Evolutionary conservation across 2,888 invertebrate genomes (phyloP), one percentile per base, ranked within the genome.

Genomic region (Lampropteryx suffumata): DNA sequence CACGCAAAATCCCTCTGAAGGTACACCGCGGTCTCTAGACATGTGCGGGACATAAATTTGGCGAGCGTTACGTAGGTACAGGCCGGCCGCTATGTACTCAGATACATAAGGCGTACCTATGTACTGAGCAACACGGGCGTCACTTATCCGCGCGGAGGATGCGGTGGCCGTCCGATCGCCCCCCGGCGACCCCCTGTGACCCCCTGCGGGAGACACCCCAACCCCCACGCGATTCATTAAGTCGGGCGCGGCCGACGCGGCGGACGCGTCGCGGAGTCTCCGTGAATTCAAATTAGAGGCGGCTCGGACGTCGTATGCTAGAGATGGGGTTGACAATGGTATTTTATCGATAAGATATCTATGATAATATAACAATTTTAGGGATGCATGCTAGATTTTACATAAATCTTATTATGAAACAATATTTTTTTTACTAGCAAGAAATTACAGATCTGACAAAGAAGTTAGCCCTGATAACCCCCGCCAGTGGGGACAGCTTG

Each of bases 41-140:
- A 90, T 90, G 89, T 89, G 86, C 89, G 86, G 87, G 85, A 89
- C 89, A 90, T 89, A 90, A 90, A 90, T 89, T 89, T 88, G 89
- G 89, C 82, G 82, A 85, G 79, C 82, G 86, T 83, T 86, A 84
- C 87, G 83, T 86, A 86, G 85, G 82, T 85, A 84, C 79, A 77
- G 84, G 82, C 84, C 81, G 84, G 84, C 73, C 78, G 82, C 82
- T 87, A 87, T 86, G 79, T 88, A 71, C 82, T 71, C 66, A 65
- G 69, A 73, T 88, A 89, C 78, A 89, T 88, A 89, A 84, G 86
- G 81, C 71, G 77, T 81, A 84, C 80, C 75, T 82, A 83, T 80
- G 80, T 82, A 53, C 53, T 48, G 48, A 84, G 87, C 82, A 84
- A 89, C 89, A 86, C 89, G 87, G 87, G 89, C 89, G 89, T 89